Evolutionary conservation across 1,140 invertebrate genomes (phyloP), one percentile per base, ranked within the genome.

Genomic region (Adoxophyes honmai): DNA sequence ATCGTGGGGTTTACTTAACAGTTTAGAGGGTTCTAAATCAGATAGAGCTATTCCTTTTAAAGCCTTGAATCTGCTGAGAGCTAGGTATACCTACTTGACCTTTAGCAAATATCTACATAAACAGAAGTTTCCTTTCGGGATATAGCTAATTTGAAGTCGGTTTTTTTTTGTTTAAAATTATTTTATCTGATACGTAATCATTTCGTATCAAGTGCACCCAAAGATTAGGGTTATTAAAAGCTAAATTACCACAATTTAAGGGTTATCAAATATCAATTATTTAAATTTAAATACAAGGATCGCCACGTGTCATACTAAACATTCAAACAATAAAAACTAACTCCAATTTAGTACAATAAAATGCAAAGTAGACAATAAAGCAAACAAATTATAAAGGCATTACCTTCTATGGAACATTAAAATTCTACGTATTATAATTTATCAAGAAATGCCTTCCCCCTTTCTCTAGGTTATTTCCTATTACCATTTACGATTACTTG

Each of bases 321-420:
- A 34, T 42, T 53, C 48, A 16, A 39, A 44, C 34, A 37, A 28
- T 68, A 70, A 75, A 68, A 81, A 86, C 81, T 72, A 36, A 59
- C 64, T 65, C 58, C 75, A 84, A 85, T 87, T 87, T 85, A 82
- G 75, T 78, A 73, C 72, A 79, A 87, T 84, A 87, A 87, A 87
- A 87, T 85, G 70, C 70, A 84, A 85, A 86, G 55, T 68, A 77
- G 68, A 81, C 68, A 76, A 82, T 83, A 85, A 85, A 83, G 78
- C 78, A 87, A 87, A 87, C 84, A 85, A 81, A 87, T 87, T 87
- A 87, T 84, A 84, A 85, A 84, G 63, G 62, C 77, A 87, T 87
- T 85, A 84, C 71, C 68, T 51, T 71, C 80, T 75, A 75, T 67
- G 59, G 70, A 70, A 73, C 78, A 81, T 84, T 82, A 81, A 83